These are phyloP conservation scores for Leptestheria dahalacensis DNA, from an alignment of 1,140 invertebrate genomes.

Conservation along the genomic window DNA sequence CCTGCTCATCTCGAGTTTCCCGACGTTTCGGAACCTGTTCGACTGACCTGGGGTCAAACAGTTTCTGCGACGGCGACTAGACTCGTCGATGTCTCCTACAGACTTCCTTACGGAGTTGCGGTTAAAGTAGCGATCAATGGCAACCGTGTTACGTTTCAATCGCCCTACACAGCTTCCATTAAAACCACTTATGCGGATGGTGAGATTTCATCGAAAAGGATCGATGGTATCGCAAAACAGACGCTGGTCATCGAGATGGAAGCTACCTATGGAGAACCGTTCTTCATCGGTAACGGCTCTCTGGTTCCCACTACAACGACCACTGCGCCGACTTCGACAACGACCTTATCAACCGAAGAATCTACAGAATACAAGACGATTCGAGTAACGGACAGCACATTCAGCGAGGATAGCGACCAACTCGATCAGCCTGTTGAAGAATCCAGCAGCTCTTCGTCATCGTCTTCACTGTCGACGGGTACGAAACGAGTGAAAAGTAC, in stretches of 20 bases:
- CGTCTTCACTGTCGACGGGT: not conserved
- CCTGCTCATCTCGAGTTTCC: conserved; percentile 46
- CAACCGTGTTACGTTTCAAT: conserved; percentile 49
- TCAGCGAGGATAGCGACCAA: not conserved
- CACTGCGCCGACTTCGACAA: conserved; percentile 46
- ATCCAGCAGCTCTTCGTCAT: not conserved
- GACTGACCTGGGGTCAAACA: conserved; percentile 25
- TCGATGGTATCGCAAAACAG: conserved; percentile 43
- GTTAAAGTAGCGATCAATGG: conserved; percentile 58
- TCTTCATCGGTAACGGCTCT: conserved; percentile 52
- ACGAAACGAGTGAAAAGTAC: not conserved
- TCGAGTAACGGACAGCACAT: not conserved
- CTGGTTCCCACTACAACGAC: conserved; percentile 58
- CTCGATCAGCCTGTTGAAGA: not conserved
- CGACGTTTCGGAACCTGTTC: conserved; percentile 32
- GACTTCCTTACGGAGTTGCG: conserved; percentile 52
- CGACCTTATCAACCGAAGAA: not conserved
- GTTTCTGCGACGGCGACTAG: conserved; percentile 51
- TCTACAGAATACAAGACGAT: not conserved
- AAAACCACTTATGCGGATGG: conserved; percentile 50
- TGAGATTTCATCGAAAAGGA: conserved; percentile 25
- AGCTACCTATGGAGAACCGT: conserved; percentile 49
- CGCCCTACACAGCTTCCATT: conserved; percentile 51
- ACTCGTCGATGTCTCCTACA: conserved; percentile 35
- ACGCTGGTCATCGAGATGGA: conserved; percentile 45